Evolutionary conservation across 2,888 invertebrate genomes (phyloP), one percentile per base, ranked within the genome.

Genomic region (Erynnis tages): DNA sequence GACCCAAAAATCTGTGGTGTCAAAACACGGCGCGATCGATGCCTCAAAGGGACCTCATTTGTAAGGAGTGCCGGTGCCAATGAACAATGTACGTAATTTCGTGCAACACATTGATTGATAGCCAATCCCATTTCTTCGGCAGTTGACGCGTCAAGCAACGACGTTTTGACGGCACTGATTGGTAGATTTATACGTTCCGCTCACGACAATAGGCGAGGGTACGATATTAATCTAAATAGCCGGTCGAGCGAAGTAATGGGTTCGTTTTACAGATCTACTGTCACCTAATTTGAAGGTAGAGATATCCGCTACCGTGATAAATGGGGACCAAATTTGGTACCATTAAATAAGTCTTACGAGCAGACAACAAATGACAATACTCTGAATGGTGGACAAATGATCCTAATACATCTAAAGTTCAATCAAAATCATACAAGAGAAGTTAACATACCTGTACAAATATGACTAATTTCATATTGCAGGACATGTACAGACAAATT

Each of bases 31-130:
- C 23, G 16, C 38, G 45, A 37, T 52, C 49, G 45, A 54, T 50
- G 14, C 17, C 27, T 58, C 53, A 55, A 60, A 59, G 54, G 61
- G 41, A 56, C 47, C 53, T 55, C 59, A 58, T 60, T 59, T 58
- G 48, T 57, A 71, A 78, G 74, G 79, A 79, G 78, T 74, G 79
- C 65, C 73, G 47, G 25, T 37, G 54, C 56, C 49, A 61, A 65
- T 73, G 82, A 85, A 87, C 85, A 87, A 87, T 87, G 71, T 72
- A 67, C 64, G 72, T 85, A 84, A 86, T 87, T 82, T 78, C 71
- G 68, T 78, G 67, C 67, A 71, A 69, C 65, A 61, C 57, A 57
- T 72, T 87, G 88, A 88, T 88, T 81, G 85, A 87, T 87, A 65
- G 79, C 73, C 82, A 70, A 80, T 80, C 76, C 65, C 58, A 63